Base-by-base conservation (phyloP, 2,888 invertebrate genomes). In the Tricholauxania praeusta region DNA sequence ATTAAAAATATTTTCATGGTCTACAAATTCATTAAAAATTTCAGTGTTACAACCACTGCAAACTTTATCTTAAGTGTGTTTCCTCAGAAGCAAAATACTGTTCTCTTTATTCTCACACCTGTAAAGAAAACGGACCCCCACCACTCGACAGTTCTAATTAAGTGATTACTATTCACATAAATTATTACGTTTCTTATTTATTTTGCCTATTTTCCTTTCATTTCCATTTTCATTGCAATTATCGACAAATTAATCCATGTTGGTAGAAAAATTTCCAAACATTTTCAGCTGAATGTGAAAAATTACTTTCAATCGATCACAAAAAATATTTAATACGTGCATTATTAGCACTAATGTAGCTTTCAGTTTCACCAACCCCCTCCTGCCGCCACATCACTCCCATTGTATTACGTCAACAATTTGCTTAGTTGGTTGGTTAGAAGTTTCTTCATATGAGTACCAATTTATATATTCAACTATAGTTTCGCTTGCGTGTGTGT, bases 261-360 rank as follows among this genome's bases (percentile, higher is more conserved):
- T 28, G 28, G 28, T 28, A 57, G 28, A 57, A 57, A 57, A n/a
- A 28, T 39, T 32, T n/a, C 19, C 39, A 52, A 52, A n/a, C 66
- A 67, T 64, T 67, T 66, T 39, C n/a, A 68, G 28, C n/a, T 22
- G 62, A 59, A 63, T 69, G 65, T 74, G 74, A 77, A 70, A 76
- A 84, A 83, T 82, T 79, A 80, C 77, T 79, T 79, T 77, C 81
- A 83, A 83, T 83, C 83, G 83, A 83, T 83, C 83, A 84, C 83
- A 82, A 10, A 39, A 39, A 79, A 81, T 82, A 84, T 84, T 81
- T 81, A 84, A 80, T 82, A 82, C 81, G 82, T 84, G 65, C 65
- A 47, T 63, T 63, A 63, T 63, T 63, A 63, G 63, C 63, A 63
- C 63, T 63, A 63, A 63, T 63, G 19, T 12, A 53, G 51, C 63